Base-by-base conservation (phyloP, 2,113 vertebrate genomes). In the Columba livia region DNA sequence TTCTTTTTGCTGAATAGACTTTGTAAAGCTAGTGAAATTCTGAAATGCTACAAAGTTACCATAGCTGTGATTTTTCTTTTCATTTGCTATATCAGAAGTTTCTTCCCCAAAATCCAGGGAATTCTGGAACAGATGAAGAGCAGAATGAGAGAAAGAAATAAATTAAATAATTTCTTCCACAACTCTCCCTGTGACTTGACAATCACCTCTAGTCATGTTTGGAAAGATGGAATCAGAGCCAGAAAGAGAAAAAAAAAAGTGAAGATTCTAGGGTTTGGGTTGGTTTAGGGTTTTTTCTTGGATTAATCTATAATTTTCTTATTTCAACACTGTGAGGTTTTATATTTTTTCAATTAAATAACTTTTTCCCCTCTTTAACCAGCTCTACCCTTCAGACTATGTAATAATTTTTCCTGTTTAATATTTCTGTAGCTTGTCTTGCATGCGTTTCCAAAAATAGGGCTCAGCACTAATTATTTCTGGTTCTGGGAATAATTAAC, bases 401-500 rank as follows among this genome's bases (percentile, higher is more conserved):
- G 38, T 8, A 58, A 58, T 66, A 34, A 20, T 36, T 87, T 50
- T 15, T 47, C 53, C 36, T 70, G 5, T 71, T 78, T 66, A 73
- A 54, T 79, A 79, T 77, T 88, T 90, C 42, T 40, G 31, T 64
- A 66, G 65, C 38, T 83, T 72, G 70, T 91, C 51, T 90, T 89
- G 66, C 36, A 42, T 69, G 75, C 72, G 20, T 9, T 90, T 77
- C 56, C 88, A 78, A 29, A 72, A 83, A 32, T 3, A 80, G 25
- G 31, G 69, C 64, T 78, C 28, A 64, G 60, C 62, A 56, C 47
- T 81, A 74, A 74, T 89, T 88, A 36, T 83, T 86, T 58, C 51
- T 94, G 56, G 47, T 15, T 61, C 26, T 80, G 79, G 60, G 86
- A 93, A 90, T 74, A 73, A 94, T 94, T 80, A 82, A 86, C 71